Evolutionary conservation across 2,888 invertebrate genomes (phyloP), one percentile per base, ranked within the genome.

Genomic region (Meteorus cinctellus): DNA sequence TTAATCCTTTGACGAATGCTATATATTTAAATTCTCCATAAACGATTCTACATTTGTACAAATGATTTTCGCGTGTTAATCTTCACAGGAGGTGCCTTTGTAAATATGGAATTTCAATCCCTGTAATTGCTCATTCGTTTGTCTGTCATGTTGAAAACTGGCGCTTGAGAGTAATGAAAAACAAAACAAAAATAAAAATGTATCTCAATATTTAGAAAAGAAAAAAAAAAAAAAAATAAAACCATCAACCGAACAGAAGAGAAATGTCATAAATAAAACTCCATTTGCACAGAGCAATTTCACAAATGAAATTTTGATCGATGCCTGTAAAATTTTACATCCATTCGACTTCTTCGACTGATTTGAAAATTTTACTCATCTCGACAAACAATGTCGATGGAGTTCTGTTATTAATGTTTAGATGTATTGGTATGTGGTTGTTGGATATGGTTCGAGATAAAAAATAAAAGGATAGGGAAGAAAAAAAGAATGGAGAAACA

Each of bases 1-100:
- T 72, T 72, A 72, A 76, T 76, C 72, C 62, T 68, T 76, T 76
- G 48, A 72, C 51, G 63, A 72, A 60, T 68, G 60, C 16, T 29
- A 34, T 76, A 41, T 51, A 59, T n/a, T 5, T 63, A 8, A 4
- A 34, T 31, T 10, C 27, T 16, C 3, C n/a, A 16, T 8, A 48
- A 55, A 55, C 8, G 6, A 6, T 19, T 19, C n/a, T 55, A 0
- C 10, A 55, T 19, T 55, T 55, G 24, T 8, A n/a, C 3, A 8
- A 31, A 45, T 19, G 8, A 14, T 69, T 51, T 69, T 69, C 19
- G 10, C 10, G 36, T n/a, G 14, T 66, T 45, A 34, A 34, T 14
- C 34, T 34, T 69, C 55, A 55, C 27, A n/a, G 24, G 51, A 67
- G 41, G 12, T 12, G 6, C 55, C 19, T 68, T 60, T 69, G 34